Conservation (phyloP, 2,797 vertebrate genomes). For the Acrossocheilus wenchowensis region DNA sequence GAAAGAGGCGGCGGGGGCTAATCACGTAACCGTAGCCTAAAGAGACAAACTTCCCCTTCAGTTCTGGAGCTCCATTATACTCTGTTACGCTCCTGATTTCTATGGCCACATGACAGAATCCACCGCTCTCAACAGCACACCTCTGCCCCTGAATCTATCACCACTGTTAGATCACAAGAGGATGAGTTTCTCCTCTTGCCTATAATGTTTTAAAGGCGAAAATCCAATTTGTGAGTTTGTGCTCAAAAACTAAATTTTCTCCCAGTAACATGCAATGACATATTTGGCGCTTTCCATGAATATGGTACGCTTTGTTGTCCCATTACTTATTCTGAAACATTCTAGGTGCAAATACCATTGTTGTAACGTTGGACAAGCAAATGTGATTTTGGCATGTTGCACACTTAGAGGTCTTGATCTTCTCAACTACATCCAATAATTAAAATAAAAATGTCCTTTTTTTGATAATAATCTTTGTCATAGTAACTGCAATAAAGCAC, state of each 20-base stretch:
- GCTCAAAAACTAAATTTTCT: not conserved
- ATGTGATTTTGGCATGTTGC: not conserved
- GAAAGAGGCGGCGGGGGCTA: constrained; percentile 73
- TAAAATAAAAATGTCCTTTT: not conserved
- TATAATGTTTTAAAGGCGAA: constrained; percentile 15
- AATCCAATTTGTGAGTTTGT: not conserved
- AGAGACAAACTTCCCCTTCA: constrained; percentile 44
- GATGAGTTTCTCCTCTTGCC: not conserved
- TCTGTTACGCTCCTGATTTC: constrained; percentile 31
- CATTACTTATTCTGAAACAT: constrained; percentile 4
- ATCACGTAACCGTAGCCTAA: constrained; percentile 62
- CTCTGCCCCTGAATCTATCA: constrained; percentile 4
- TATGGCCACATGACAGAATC: constrained; percentile 39
- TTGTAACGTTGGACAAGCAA: not conserved
- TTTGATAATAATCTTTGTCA: not conserved
- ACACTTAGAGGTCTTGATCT: not conserved
- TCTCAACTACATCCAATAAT: no score
- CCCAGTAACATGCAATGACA: not conserved
- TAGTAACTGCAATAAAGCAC: not conserved
- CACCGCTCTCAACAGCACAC: constrained; percentile 1
- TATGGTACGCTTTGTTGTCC: not conserved
- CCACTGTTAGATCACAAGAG: constrained; percentile 12
- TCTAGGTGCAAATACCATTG: not conserved
- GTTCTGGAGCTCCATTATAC: constrained; percentile 43
- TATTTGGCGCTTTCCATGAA: not conserved